These are phyloP conservation scores for Aurelia sp. DNA, from an alignment of 30 jellyfish, hydroid and myxozoan genomes.

Conservation along the genomic window DNA sequence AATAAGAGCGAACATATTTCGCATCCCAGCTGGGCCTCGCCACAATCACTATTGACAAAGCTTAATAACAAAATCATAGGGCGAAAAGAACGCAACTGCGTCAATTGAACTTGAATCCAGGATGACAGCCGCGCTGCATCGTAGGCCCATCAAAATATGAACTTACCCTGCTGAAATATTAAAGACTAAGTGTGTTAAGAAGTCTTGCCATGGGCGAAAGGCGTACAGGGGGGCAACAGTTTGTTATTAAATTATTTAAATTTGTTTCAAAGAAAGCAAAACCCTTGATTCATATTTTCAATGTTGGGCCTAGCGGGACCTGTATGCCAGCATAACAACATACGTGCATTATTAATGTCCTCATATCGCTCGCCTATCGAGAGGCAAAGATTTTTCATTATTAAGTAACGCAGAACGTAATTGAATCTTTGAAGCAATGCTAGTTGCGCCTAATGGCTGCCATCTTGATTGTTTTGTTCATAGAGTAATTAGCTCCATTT, in stretches of 20 bases:
- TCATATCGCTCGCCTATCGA: background rate
- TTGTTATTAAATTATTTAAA: conserved; percentile 19
- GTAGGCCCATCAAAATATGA: background rate
- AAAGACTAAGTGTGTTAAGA: background rate
- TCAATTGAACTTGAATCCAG: background rate
- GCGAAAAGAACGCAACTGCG: background rate
- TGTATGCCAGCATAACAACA: background rate
- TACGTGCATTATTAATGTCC: background rate
- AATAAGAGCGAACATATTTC: background rate
- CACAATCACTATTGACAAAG: conserved; percentile 12
- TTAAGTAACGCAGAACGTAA: conserved; percentile 1
- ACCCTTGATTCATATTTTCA: background rate
- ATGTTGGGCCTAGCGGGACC: conserved; percentile 16
- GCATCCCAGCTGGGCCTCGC: background rate
- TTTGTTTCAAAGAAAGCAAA: background rate
- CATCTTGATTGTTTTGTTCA: too few relatives aligned
- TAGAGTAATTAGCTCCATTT: background rate
- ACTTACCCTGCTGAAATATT: background rate
- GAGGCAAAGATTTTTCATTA: background rate
- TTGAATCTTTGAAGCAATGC: background rate
- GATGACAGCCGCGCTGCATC: background rate
- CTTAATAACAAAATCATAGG: conserved; percentile 4
- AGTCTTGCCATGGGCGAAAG: background rate
- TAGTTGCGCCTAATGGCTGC: background rate
- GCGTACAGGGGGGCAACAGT: background rate